These are phyloP conservation scores for Catharus fuscescens DNA, from an alignment of 2,113 vertebrate species.

Conservation along the genomic window DNA sequence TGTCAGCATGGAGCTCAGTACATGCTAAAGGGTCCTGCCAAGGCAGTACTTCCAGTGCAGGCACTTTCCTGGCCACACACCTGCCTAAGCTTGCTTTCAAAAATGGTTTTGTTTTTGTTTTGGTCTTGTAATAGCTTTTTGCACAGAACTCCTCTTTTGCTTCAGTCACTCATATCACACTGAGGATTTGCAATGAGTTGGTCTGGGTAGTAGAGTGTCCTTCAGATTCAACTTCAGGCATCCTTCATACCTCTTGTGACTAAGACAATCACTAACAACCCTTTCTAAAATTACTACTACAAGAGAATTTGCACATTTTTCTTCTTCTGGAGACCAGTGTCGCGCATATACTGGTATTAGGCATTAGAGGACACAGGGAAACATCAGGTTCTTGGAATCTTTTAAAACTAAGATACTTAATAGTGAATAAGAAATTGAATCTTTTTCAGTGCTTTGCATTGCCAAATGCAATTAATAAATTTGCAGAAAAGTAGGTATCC, in stretches of 20 bases:
- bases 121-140: background rate
- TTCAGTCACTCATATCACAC: rapidly evolving
- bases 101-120: background rate
- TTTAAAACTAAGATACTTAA: background rate
- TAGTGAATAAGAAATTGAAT: background rate
- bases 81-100: background rate
- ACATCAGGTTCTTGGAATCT: background rate
- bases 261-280: background rate
- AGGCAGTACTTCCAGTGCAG: background rate
- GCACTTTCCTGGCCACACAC: background rate
- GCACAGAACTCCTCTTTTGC: background rate
- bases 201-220: background rate
- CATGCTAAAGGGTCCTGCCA: background rate
- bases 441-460: background rate
- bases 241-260: background rate
- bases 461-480: background rate
- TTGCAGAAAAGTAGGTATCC: background rate
- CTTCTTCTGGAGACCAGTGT: background rate
- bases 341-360: background rate
- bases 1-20: background rate
- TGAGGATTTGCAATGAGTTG: background rate
- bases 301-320: background rate
- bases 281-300: background rate
- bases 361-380: background rate
- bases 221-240: background rate